Evolutionary conservation across 2,888 invertebrate genomes (phyloP).

Genomic region (Sarcophaga rosellei): DNA sequence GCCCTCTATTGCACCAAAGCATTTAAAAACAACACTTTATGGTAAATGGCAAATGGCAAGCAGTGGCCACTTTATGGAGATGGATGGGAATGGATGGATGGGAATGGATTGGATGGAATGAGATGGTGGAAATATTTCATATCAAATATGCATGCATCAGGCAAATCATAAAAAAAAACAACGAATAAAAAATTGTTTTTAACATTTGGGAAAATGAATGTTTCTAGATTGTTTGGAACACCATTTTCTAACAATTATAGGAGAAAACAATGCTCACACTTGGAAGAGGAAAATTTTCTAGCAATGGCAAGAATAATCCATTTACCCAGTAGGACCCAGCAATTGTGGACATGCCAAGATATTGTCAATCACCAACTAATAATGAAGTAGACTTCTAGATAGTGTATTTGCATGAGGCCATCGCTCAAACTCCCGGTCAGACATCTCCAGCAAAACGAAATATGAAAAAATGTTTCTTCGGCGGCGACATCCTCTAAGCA

Average conservation of each 20-base stretch:
- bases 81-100: not conserved
- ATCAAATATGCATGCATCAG: not conserved
- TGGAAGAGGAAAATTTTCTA: too few relatives aligned
- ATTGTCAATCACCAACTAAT: too few relatives aligned
- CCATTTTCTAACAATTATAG: not conserved
- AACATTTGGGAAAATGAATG: not conserved
- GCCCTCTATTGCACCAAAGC: conserved; percentile 15
- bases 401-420: too few relatives aligned
- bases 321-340: too few relatives aligned
- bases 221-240: not conserved
- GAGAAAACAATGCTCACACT: not conserved
- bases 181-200: not conserved
- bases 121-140: not conserved
- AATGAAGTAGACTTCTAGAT: too few relatives aligned
- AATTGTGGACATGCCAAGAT: too few relatives aligned
- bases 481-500: too few relatives aligned
- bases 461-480: too few relatives aligned
- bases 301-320: too few relatives aligned
- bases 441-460: too few relatives aligned
- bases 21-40: conserved; percentile 58
- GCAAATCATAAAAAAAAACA: not conserved
- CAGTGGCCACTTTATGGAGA: conserved; percentile 4
- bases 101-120: conserved; percentile 3
- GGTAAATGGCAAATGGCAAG: conserved; percentile 5
- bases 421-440: too few relatives aligned